These are phyloP conservation scores for Limnephilus rhombicus DNA, from an alignment of 2,888 invertebrate genomes.

Conservation along the genomic window DNA sequence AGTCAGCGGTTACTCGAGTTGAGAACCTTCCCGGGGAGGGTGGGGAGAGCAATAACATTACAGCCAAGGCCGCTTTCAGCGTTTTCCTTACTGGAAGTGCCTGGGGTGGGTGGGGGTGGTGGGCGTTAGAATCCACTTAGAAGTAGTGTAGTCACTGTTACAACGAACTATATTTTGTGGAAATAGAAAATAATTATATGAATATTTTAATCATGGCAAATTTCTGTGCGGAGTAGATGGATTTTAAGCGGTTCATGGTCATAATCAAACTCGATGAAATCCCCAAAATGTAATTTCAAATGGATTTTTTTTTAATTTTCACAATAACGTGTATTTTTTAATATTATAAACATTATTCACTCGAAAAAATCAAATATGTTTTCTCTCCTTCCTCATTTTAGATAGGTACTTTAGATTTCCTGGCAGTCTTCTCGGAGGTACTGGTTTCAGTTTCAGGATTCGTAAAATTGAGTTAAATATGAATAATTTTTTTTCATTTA, in stretches of 20 bases:
- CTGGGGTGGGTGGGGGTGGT: neutral
- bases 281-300: neutral
- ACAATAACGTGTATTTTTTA: too few relatives aligned
- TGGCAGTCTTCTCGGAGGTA: too few relatives aligned
- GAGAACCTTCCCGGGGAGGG: slow-evolving; percentile 7
- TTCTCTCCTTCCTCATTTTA: too few relatives aligned
- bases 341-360: too few relatives aligned
- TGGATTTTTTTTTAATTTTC: neutral
- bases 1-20: neutral
- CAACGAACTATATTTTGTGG: neutral
- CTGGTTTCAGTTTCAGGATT: too few relatives aligned
- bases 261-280: neutral
- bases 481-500: too few relatives aligned
- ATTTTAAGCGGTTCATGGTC: neutral
- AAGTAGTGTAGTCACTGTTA: neutral
- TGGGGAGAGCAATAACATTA: slow-evolving; percentile 30
- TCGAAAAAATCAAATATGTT: too few relatives aligned
- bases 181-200: neutral
- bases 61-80: slow-evolving; percentile 13
- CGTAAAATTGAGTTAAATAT: too few relatives aligned
- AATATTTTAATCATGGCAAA: neutral
- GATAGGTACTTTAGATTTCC: too few relatives aligned
- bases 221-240: neutral
- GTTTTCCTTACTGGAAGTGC: neutral
- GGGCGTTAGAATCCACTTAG: neutral